These are phyloP conservation scores for Microtus pennsylvanicus DNA, from an alignment of 2,113 vertebrate genomes.

Conservation along the genomic window DNA sequence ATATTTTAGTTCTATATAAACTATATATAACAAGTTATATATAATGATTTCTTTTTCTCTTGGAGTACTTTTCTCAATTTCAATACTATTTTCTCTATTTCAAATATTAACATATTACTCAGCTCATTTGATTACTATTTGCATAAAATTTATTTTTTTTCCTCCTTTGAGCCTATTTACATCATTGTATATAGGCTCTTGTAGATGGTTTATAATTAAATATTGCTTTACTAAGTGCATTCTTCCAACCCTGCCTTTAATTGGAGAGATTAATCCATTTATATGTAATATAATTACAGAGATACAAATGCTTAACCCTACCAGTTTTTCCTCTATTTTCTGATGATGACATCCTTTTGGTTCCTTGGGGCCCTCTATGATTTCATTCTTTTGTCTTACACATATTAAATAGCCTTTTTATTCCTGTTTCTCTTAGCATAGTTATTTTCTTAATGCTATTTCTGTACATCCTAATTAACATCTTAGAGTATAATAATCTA, in stretches of 20 bases:
- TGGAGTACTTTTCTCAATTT: background rate
- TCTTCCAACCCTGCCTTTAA: background rate
- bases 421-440: background rate
- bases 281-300: background rate
- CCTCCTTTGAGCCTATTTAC: background rate
- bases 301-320: background rate
- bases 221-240: background rate
- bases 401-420: background rate
- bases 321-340: slow-evolving; percentile 1
- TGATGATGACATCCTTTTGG: background rate
- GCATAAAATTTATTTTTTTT: background rate
- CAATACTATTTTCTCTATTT: background rate
- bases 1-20: background rate
- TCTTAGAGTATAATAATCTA: background rate
- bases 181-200: background rate
- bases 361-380: background rate
- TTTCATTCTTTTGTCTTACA: background rate
- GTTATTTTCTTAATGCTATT: background rate
- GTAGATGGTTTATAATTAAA: background rate
- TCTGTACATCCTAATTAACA: background rate
- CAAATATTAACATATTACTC: background rate
- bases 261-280: background rate
- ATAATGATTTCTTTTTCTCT: background rate
- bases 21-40: background rate
- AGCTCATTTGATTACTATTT: background rate